Base-by-base conservation (phyloP, 2,797 vertebrate species). In the Spea hammondii region DNA sequence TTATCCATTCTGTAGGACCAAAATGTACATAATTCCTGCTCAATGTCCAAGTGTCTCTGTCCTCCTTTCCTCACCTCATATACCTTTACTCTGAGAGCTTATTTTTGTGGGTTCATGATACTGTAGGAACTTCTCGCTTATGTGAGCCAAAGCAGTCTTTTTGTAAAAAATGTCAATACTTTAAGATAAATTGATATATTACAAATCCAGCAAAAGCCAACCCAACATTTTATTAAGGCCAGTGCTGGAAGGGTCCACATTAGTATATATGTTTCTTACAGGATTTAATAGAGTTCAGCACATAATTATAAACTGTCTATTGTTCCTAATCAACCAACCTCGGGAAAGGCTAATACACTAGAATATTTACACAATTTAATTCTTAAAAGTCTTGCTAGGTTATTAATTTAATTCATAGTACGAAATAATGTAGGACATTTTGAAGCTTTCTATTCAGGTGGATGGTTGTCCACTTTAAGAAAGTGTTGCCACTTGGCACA, bases 261-360 rank as follows among this genome's bases (percentile, higher is more conserved):
- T 62, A 17, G 32, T 32, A 32, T 32, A 6, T n/a, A 17, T 11
- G 6, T 62, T 62, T 62, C 32, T 17, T 62, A 7, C 5, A 65
- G 32, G 64, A 65, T 8, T 32, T 62, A 8, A 48, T 44, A 47
- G 32, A 13, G 49, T 74, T 65, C 10, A n/a, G 8, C 8, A 47
- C 14, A 14, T n/a, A 17, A 45, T 65, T 57, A 68, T 76, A 65
- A 5, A 32, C 11, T 46, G 45, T 32, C 32, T 47, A 71, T 77
- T 77, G 68, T 70, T 71, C 71, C 11, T 10, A 70, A 54, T 54
- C 49, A 70, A n/a, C 60, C 57, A 71, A 59, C 76, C 76, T 46
- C 64, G 64, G 17, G 1, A 45, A 64, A 60, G 54, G 10, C 59
- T 6, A 62, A 62, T 32, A 17, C 59, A 5, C 5, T 17, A 4